These are phyloP conservation scores for Drosophila siamana DNA, from an alignment of 2,888 invertebrate species.

Conservation along the genomic window DNA sequence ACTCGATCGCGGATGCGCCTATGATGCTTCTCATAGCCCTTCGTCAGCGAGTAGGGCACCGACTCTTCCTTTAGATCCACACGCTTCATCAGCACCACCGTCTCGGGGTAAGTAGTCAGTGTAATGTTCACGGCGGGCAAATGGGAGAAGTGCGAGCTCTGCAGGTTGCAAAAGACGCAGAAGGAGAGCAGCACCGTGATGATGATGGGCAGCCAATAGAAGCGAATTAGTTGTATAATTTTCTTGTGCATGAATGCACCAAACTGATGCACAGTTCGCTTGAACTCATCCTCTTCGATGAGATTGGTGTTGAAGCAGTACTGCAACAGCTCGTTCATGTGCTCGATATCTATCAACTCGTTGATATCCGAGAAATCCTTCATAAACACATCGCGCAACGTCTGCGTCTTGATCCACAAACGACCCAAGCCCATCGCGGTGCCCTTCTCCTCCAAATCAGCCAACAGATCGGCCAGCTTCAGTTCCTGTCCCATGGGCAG, in stretches of 20 bases:
- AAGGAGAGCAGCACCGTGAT: background rate
- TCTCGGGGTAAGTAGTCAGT: background rate
- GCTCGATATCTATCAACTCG: background rate
- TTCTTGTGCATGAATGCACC: background rate
- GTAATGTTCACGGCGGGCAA: background rate
- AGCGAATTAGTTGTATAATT: background rate
- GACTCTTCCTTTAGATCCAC: background rate
- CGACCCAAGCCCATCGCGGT: background rate
- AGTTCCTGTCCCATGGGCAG: background rate
- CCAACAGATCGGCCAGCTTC: background rate
- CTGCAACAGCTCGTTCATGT: background rate
- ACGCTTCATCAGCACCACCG: slow-evolving; percentile 6
- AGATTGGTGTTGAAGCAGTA: background rate
- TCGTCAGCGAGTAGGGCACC: background rate
- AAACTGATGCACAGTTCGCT: background rate
- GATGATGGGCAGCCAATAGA: background rate
- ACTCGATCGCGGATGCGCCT: accelerated
- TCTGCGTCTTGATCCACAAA: slow-evolving; percentile 9
- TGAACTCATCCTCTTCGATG: background rate
- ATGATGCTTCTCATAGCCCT: background rate
- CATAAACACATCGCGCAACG: slow-evolving; percentile 15
- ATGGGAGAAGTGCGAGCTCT: slow-evolving; percentile 10
- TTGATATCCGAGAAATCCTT: background rate
- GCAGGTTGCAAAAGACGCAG: background rate
- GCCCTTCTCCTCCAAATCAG: background rate